A percentile compares a stretch with the other conserved stretches of the same genome.
Conservation (phyloP, 2,797 vertebrate species). For the Heteromormyrus szaboi region DNA sequence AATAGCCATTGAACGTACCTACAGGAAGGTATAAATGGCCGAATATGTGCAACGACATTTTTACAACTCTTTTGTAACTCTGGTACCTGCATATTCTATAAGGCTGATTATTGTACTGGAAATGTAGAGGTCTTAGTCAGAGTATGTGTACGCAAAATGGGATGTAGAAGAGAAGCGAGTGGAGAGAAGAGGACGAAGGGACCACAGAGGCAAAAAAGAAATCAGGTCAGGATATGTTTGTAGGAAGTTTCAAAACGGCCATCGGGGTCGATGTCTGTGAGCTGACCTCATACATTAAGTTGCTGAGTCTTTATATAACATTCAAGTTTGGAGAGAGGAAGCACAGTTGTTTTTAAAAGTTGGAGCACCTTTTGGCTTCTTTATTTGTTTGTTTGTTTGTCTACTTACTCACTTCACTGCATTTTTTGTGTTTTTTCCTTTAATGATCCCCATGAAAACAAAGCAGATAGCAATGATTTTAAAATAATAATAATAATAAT, state of each 20-base stretch:
- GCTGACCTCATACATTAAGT: background rate
- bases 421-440: background rate
- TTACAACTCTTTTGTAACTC: background rate
- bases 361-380: background rate
- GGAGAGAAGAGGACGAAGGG: background rate
- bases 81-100: background rate
- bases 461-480: background rate
- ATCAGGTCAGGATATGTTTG: constrained; percentile 12
- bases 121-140: constrained; percentile 26
- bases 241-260: background rate
- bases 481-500: background rate
- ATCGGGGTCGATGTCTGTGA: background rate
- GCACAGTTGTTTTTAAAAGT: background rate
- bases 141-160: constrained; percentile 19
- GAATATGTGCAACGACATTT: background rate
- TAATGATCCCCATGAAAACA: background rate
- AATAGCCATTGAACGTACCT: background rate
- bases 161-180: background rate
- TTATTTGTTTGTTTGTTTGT: background rate
- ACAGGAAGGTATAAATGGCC: background rate
- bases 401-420: background rate
- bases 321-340: background rate
- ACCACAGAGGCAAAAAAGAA: constrained; percentile 13
- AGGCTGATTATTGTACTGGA: background rate
- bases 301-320: background rate